Base-by-base conservation (phyloP, 2,113 vertebrate genomes). In the Arvicanthis niloticus region DNA sequence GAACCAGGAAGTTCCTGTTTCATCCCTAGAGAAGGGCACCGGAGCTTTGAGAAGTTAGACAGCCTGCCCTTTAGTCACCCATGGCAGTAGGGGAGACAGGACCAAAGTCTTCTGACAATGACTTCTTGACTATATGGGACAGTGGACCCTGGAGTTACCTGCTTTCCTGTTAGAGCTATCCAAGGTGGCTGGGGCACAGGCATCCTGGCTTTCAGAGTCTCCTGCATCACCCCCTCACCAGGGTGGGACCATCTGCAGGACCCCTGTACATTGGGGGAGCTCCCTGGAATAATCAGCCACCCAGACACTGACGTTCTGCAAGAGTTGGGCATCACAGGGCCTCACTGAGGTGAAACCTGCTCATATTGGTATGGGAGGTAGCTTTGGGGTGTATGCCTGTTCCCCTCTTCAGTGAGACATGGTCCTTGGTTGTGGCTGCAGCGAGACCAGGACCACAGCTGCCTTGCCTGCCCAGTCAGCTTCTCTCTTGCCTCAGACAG, bases 291-390 rank as follows among this genome's bases (percentile, higher is more conserved):
- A 58, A 60, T 40, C 53, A n/a, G 34, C 80, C 78, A 40, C 24
- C 53, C 10, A 82, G 53, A 60, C 11, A 17, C 53, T 40, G 37
- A 12, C 19, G 26, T 17, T 67, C 97, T 98, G 96, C 87, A 98
- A 98, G 98, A 97, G 96, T 94, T 97, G 98, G 76, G 58, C 96
- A 75, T 97, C 80, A 96, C 97, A 96, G 72, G 42, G 77, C 97
- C 99, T 73, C 99, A 99, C 98, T 99, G 99, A 99, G 99, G 40
- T 73, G 67, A 13, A 11, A 11, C 1, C 40, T 65, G 31, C 31
- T 1, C 45, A 17, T 75, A 5, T 17, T 0, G 31, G 51, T 67
- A 19, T n/a, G 19, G 11, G 40, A 48, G 40, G 34, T 0, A 34
- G 10, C 67, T 62, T 1, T 1, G 37, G 29, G 42, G 84, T 2